These are phyloP conservation scores for Acanthosoma haemorrhoidale DNA, from an alignment of 2,888 invertebrate genomes.

Conservation along the genomic window DNA sequence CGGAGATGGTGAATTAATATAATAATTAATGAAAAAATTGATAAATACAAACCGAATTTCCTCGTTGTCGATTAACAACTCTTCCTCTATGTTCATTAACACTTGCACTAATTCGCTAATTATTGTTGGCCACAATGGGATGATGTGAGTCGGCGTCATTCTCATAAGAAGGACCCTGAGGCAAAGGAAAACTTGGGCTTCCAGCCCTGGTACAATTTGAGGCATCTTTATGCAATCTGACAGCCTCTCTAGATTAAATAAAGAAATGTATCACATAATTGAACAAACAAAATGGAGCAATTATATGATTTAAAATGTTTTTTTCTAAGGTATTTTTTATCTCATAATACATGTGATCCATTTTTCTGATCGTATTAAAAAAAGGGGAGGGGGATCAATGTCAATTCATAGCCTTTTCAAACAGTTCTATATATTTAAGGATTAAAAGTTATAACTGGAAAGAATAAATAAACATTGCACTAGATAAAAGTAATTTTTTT, in stretches of 20 bases:
- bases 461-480: too few species aligned
- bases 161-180: slow-evolving; percentile 78
- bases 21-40: too few species aligned
- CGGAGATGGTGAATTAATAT: too few species aligned
- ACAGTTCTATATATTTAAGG: too few species aligned
- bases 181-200: slow-evolving; percentile 80
- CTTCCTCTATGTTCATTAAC: slow-evolving; percentile 78
- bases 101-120: slow-evolving; percentile 87
- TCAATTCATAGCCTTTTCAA: too few species aligned
- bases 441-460: too few species aligned
- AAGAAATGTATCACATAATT: too few species aligned
- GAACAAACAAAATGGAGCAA: too few species aligned
- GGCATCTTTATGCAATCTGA: slow-evolving; percentile 74
- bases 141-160: slow-evolving; percentile 77
- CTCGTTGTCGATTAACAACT: slow-evolving; percentile 67
- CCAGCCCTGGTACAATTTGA: slow-evolving; percentile 66
- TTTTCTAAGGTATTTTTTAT: too few species aligned
- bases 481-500: too few species aligned
- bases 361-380: background rate
- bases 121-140: slow-evolving; percentile 85
- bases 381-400: too few species aligned
- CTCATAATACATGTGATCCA: background rate
- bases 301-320: too few species aligned
- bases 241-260: slow-evolving; percentile 65
- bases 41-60: slow-evolving; percentile 62